phyloP scores from a whole-genome alignment of 2,113 vertebrate genomes.

The Dasyurus viverrinus region DNA sequence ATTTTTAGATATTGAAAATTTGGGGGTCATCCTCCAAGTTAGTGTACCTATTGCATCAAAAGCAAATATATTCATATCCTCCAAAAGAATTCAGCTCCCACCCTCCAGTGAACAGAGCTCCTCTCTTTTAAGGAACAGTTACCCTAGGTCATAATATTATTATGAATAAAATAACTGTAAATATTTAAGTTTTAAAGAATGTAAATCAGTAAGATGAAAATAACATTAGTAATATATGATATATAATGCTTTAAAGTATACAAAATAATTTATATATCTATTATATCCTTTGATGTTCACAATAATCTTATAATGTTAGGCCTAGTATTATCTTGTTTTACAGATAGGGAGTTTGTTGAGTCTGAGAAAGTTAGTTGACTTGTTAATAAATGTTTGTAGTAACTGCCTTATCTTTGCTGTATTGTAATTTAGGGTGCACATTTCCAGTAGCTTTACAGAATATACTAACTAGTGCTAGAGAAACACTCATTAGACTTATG shows the following conservation, averaged over 20 bases:
- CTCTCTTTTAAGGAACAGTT: not conserved
- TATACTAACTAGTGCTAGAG: not conserved
- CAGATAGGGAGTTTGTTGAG: not conserved
- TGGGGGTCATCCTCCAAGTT: too few species aligned
- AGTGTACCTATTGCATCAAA: too few species aligned
- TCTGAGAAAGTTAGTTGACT: not conserved
- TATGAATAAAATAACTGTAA: not conserved
- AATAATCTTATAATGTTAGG: not conserved
- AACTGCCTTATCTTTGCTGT: not conserved
- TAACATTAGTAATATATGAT: too few species aligned
- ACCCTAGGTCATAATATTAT: not conserved
- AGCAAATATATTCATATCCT: too few species aligned
- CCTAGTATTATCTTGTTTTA: not conserved
- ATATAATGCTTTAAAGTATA: not conserved
- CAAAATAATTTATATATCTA: not conserved
- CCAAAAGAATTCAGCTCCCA: too few species aligned
- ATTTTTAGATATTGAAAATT: too few species aligned
- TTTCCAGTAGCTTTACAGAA: not conserved
- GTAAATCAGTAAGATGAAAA: too few species aligned
- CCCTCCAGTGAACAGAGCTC: too few species aligned
- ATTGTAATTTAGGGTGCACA: not conserved
- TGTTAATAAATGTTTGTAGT: not conserved
- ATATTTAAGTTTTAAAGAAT: not conserved
- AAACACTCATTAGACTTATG: not conserved
- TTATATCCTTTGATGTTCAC: not conserved